Evolutionary conservation across 2,113 vertebrate species (phyloP).

Genomic region (Sardina pilchardus): DNA sequence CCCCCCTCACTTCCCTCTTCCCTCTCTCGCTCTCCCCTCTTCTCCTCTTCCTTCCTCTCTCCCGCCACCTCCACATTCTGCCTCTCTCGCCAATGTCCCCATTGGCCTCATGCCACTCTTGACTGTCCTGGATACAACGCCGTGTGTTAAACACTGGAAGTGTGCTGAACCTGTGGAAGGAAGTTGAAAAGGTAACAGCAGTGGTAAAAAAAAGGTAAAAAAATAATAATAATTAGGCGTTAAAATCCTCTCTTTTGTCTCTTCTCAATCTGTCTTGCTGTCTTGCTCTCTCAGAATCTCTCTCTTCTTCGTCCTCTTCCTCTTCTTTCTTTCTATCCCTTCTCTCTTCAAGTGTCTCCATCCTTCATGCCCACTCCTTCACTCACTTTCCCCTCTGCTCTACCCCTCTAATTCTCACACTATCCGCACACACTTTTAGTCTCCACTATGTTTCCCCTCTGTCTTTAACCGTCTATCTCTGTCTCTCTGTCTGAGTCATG

Average conservation of each 20-base stretch:
- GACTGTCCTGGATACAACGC: not conserved
- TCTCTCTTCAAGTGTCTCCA: not conserved
- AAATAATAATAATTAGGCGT: no score
- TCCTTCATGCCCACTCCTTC: not conserved
- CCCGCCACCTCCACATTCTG: no score
- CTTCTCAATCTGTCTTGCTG: no score
- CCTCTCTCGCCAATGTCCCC: not conserved
- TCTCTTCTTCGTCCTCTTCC: not conserved
- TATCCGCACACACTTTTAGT: no score
- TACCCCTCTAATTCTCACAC: no score
- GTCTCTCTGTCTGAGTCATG: slow-evolving; percentile 14
- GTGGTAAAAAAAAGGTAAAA: not conserved
- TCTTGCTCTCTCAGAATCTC: not conserved
- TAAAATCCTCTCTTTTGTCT: not conserved
- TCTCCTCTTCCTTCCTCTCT: not conserved
- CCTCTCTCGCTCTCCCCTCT: not conserved
- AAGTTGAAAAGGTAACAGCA: not conserved
- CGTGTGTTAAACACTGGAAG: no score
- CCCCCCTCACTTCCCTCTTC: not conserved
- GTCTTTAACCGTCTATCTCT: not conserved
- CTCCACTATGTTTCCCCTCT: no score
- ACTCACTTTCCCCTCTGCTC: not conserved
- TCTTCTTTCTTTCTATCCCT: not conserved
- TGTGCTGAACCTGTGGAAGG: no score
- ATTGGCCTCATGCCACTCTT: not conserved